phyloP scores from a whole-genome alignment of 2,888 invertebrate species.

The Rhagonycha lutea region DNA sequence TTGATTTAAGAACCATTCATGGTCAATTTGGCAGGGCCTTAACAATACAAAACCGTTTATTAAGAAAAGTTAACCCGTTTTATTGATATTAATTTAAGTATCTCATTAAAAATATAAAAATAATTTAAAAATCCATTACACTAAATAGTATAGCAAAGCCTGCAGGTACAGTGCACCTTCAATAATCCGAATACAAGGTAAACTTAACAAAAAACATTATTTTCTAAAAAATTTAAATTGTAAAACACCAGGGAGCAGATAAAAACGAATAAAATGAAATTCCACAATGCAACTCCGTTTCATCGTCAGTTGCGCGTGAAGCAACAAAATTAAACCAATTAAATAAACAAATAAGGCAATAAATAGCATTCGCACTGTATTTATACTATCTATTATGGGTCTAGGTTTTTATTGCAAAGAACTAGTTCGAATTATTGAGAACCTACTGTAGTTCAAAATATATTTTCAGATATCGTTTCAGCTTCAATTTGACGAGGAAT shows the following conservation, averaged over 20 bases:
- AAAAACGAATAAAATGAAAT: no score
- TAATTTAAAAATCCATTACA: background rate
- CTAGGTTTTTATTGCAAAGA: background rate
- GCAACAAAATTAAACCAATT: no score
- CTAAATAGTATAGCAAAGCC: background rate
- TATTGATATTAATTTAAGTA: background rate
- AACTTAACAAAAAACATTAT: background rate
- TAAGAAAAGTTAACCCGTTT: slow-evolving; percentile 1
- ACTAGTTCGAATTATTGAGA: background rate
- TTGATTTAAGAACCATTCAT: background rate
- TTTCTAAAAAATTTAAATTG: no score
- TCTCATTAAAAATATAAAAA: background rate
- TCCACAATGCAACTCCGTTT: no score
- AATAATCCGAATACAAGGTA: background rate
- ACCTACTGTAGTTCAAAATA: background rate
- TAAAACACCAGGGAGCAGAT: no score
- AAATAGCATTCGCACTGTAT: background rate
- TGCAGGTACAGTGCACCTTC: background rate
- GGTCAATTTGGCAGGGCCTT: background rate
- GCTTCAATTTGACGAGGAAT: slow-evolving; percentile 19
- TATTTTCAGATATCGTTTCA: background rate
- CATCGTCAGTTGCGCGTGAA: no score
- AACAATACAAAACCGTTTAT: background rate
- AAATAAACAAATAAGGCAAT: no score
- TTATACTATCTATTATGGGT: background rate